A percentile compares a stretch with the other conserved stretches of the same genome.
phyloP scores from a whole-genome alignment of 2,113 vertebrate species.

The Microcebus lehilahytsara region DNA sequence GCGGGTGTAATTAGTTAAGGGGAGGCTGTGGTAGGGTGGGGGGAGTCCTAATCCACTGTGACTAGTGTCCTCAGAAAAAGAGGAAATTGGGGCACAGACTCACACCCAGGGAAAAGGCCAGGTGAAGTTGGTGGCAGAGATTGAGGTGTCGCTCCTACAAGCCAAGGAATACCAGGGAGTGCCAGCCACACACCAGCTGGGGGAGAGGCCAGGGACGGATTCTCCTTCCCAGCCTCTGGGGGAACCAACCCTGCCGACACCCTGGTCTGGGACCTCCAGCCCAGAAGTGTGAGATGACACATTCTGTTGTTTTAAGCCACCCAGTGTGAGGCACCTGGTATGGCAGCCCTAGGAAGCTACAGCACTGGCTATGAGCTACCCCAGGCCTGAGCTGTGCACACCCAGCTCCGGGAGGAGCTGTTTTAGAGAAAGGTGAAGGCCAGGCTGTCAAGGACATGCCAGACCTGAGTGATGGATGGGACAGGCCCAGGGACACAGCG shows the following conservation, averaged over 20 bases:
- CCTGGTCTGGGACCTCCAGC: background rate
- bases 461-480: too few species aligned
- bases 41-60: background rate
- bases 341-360: too few species aligned
- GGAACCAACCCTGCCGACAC: background rate
- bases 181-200: too few species aligned
- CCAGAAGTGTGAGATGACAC: accelerated
- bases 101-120: background rate
- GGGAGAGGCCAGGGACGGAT: background rate
- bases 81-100: background rate
- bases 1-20: background rate
- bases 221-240: background rate
- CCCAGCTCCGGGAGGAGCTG: too few species aligned
- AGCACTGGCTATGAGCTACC: too few species aligned
- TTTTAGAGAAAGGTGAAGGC: too few species aligned
- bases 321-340: too few species aligned
- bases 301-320: background rate
- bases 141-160: accelerated
- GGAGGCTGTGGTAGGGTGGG: background rate
- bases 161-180: accelerated
- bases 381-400: too few species aligned
- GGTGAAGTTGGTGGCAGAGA: background rate
- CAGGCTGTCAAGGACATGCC: too few species aligned
- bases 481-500: too few species aligned
- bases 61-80: background rate